Evolutionary conservation across 2,888 invertebrate species (phyloP), one percentile per base, ranked within the genome.

Genomic region (Dugesia japonica): DNA sequence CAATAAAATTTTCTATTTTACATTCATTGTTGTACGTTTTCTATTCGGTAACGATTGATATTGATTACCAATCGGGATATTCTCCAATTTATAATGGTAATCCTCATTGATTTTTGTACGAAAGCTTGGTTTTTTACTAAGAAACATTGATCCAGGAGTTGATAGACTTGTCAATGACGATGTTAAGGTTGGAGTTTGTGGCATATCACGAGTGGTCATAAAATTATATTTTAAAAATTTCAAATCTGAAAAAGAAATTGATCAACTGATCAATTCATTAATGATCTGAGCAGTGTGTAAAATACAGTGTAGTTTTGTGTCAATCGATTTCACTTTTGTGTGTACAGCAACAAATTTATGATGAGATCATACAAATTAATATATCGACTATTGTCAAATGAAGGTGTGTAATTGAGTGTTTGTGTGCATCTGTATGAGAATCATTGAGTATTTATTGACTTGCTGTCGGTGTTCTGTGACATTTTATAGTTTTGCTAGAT

Each of bases 71-170:
- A n/a, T 1, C 4, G 56, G 4, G 9, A 56, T 4, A 20, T 56
- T 56, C 17, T 56, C 56, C 56, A 56, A n/a, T n/a, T 56, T 56
- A n/a, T 56, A 56, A n/a, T 56, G 56, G 23, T n/a, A 56, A 56
- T 20, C 4, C n/a, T 56, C 56, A n/a, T 56, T 56, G 23, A 56
- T 56, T 56, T 56, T n/a, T n/a, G 56, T 56, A 9, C 23, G 56
- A n/a, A 56, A 56, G 17, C 23, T 56, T 7, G 56, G 17, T 56
- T 56, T 56, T 23, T 23, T 56, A n/a, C 17, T 56, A n/a, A 56
- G n/a, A 56, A 56, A 56, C 7, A 56, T n/a, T n/a, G 56, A 13
- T 56, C 56, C 56, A 4, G 56, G 56, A 23, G 56, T 56, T n/a
- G 56, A 56, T n/a, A 56, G n/a, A 7, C 17, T 23, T 56, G 56